Evolutionary conservation across 2,888 invertebrate species (phyloP).

Genomic region (Diadegma fenestrale): DNA sequence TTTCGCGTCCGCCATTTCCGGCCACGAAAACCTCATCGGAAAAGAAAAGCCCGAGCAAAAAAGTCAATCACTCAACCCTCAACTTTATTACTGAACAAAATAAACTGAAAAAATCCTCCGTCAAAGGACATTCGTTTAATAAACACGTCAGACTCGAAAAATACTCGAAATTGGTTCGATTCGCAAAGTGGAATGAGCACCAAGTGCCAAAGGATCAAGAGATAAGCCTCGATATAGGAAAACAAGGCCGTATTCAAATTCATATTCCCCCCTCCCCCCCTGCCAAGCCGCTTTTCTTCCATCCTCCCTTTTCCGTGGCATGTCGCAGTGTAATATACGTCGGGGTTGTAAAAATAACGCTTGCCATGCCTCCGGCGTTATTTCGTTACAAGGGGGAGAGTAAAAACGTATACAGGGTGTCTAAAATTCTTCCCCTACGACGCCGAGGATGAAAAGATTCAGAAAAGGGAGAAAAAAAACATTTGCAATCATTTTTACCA

Average conservation of each 20-base stretch:
- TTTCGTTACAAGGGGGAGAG: constrained; percentile 51
- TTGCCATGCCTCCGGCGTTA: constrained; percentile 50
- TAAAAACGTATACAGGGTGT: background rate
- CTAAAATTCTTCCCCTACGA: background rate
- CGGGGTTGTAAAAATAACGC: constrained; percentile 56
- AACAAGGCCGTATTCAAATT: constrained; percentile 27
- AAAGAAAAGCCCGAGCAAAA: background rate
- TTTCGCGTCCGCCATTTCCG: background rate
- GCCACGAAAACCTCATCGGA: background rate
- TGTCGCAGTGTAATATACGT: constrained; percentile 33
- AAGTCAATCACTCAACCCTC: constrained; percentile 1
- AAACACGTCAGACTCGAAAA: background rate
- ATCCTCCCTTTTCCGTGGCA: constrained; percentile 13
- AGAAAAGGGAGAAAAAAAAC: background rate
- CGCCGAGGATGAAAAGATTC: background rate
- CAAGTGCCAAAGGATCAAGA: constrained; percentile 16
- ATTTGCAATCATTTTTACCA: background rate
- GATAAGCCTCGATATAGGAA: constrained; percentile 13
- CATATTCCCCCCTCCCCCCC: background rate
- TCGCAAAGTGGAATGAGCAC: background rate
- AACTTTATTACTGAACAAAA: constrained; percentile 22
- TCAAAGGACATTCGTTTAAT: constrained; percentile 10
- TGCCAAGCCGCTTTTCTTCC: constrained; percentile 28
- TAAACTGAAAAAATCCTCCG: background rate
- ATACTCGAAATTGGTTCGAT: background rate